Base-by-base conservation (phyloP, 1,140 invertebrate species). In the Nomia melanderi region DNA sequence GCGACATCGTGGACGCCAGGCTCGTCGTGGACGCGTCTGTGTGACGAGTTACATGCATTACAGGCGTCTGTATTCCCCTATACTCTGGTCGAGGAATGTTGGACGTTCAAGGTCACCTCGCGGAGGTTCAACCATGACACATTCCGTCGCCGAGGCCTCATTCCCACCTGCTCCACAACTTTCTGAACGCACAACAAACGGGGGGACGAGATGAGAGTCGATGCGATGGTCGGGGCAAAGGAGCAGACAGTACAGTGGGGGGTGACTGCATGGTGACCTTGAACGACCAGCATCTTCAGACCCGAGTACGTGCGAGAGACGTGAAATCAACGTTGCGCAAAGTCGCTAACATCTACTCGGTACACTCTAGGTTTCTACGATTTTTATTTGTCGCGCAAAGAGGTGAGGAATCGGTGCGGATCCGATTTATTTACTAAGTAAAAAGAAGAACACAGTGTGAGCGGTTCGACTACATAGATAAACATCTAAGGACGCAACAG, bases 1-100 rank as follows among this genome's bases (percentile, higher is more conserved):
- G 89, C 5, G 91, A 89, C 20, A 91, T 89, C 41, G 92, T 91
- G 27, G 94, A 93, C 54, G 91, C 85, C 69, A 94, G 81, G 82
- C 93, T 95, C 65, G 94, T 94, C 78, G 94, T 95, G 17, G 95
- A 95, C 82, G 93, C 93, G 92, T 94, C 95, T 96, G 88, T 7
- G 66, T 77, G 69, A 66, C 76, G 88, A 82, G 62, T 73, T 79
- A 50, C 60, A 67, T 39, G n/a, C 29, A 70, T 72, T 64, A 39
- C 33, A 39, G 33, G 9, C 11, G 8, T 36, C 1, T 36, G 6
- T 12, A 23, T 20, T 33, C 31, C 8, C 1, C 20, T 33, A n/a
- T 44, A 20, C 20, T 9, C 20, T 9, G 31, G 20, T 4, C 31
- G 11, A n/a, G n/a, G 33, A 5, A 59, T 33, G 17, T 36, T 12